Evolutionary conservation across 2,888 invertebrate genomes (phyloP).

Genomic region (Agrotis clavis): DNA sequence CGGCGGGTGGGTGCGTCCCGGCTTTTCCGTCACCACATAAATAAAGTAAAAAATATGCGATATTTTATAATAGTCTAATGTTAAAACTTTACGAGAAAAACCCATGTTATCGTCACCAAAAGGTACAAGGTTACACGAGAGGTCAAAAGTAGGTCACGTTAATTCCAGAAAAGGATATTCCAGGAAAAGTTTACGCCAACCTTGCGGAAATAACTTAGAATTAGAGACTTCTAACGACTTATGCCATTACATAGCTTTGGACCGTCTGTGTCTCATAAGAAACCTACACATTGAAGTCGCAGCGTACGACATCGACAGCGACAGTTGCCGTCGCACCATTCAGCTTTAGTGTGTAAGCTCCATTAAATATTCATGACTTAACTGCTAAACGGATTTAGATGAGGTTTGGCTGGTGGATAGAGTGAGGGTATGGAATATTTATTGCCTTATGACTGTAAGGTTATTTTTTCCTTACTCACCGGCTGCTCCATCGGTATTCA

Average conservation of each 20-base stretch:
- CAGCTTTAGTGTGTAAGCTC: too few species aligned
- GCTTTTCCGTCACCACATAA: too few species aligned
- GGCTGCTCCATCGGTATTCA: too few species aligned
- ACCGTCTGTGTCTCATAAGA: not conserved
- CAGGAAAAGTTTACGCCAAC: slow-evolving; percentile 16
- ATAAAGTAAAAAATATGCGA: not conserved
- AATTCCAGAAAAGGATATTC: slow-evolving; percentile 29
- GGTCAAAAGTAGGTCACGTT: slow-evolving; percentile 43
- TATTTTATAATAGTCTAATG: not conserved
- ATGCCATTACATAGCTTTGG: too few species aligned
- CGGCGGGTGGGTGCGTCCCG: too few species aligned
- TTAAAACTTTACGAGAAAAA: slow-evolving; percentile 1
- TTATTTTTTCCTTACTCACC: too few species aligned
- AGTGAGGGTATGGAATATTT: not conserved
- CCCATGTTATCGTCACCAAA: slow-evolving; percentile 5
- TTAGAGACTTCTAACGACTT: not conserved
- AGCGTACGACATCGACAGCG: too few species aligned
- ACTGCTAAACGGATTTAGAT: not conserved
- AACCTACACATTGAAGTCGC: too few species aligned
- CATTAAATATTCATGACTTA: not conserved
- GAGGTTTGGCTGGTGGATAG: not conserved
- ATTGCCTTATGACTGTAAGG: too few species aligned
- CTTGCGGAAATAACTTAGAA: slow-evolving; percentile 9
- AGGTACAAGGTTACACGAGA: slow-evolving; percentile 35
- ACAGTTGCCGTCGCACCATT: too few species aligned